Conservation (phyloP, 2,113 vertebrate species). For the Plectropomus leopardus region DNA sequence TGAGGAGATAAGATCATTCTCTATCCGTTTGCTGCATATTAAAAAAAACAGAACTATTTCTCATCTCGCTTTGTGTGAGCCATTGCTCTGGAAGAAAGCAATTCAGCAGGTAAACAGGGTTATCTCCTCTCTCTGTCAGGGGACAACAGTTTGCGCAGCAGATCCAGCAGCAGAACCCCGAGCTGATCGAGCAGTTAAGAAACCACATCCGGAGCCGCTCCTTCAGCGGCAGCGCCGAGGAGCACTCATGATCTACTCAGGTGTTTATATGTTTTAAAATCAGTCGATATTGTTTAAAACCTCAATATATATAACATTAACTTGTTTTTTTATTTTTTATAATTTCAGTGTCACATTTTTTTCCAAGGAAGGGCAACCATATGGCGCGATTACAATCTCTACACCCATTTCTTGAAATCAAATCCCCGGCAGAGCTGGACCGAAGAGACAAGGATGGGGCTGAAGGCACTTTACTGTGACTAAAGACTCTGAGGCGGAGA, state of each 20-base stretch:
- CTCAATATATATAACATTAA: neutral
- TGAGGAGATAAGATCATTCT: neutral
- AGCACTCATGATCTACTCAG: conserved; percentile 90
- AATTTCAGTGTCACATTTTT: conserved; percentile 44
- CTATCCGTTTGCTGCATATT: neutral
- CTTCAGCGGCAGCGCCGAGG: conserved; percentile 95
- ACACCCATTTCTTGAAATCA: conserved; percentile 81
- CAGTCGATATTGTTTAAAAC: rapidly evolving
- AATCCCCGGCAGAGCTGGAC: conserved; percentile 74
- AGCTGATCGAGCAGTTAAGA: conserved; percentile 96
- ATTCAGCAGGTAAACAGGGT: neutral
- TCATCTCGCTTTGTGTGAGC: neutral
- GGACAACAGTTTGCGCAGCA: conserved; percentile 99
- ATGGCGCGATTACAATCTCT: conserved; percentile 80
- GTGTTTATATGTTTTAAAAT: conserved; percentile 6
- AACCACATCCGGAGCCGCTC: conserved; percentile 97
- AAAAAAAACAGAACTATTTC: neutral
- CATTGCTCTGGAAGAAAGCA: neutral
- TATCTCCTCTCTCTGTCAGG: conserved; percentile 81
- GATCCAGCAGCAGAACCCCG: conserved; percentile 99
- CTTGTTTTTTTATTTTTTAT: neutral
- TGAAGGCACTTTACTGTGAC: conserved; percentile 79
- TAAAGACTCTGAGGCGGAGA: conserved; percentile 42
- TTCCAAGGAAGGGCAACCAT: conserved; percentile 55
- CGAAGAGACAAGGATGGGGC: conserved; percentile 64